A percentile compares a stretch with the other conserved stretches of the same genome.
Conservation (phyloP, 2,797 vertebrate species). For the Muscicapa comitata region DNA sequence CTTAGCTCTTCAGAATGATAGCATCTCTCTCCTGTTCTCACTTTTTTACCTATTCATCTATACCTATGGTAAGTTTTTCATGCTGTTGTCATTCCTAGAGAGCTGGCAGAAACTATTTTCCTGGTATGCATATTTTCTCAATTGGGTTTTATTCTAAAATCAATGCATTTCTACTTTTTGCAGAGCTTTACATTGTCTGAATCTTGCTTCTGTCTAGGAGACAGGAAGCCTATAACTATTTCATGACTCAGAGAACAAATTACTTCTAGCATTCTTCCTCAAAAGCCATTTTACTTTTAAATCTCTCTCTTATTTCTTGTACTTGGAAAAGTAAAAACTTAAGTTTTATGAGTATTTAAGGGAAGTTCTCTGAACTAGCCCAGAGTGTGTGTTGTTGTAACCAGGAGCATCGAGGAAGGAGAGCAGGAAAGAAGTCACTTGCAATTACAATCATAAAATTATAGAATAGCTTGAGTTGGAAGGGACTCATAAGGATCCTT, state of each 20-base stretch:
- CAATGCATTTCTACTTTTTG: not conserved
- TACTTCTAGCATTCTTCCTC: not conserved
- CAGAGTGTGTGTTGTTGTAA: not conserved
- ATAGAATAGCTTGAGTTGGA: not conserved
- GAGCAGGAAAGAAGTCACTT: not conserved
- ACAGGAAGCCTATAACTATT: slow-evolving; percentile 12
- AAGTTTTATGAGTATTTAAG: not conserved
- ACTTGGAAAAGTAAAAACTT: not conserved
- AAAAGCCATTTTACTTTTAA: not conserved
- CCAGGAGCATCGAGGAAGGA: not conserved
- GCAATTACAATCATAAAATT: not conserved
- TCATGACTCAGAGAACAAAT: slow-evolving; percentile 20
- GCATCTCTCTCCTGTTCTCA: not conserved
- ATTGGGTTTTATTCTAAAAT: slow-evolving; percentile 11
- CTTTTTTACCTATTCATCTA: slow-evolving; percentile 5
- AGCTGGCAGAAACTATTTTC: slow-evolving; percentile 19
- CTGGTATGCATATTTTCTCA: slow-evolving; percentile 24
- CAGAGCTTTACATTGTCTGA: not conserved
- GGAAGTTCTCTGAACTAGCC: not conserved
- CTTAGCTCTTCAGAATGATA: not conserved
- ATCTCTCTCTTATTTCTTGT: not conserved
- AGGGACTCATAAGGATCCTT: not conserved
- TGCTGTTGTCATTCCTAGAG: slow-evolving; percentile 9
- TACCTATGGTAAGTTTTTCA: not conserved
- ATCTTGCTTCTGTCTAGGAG: not conserved